Base-by-base conservation (phyloP, 2,113 vertebrate species). In the Corythoichthys haematopterus region DNA sequence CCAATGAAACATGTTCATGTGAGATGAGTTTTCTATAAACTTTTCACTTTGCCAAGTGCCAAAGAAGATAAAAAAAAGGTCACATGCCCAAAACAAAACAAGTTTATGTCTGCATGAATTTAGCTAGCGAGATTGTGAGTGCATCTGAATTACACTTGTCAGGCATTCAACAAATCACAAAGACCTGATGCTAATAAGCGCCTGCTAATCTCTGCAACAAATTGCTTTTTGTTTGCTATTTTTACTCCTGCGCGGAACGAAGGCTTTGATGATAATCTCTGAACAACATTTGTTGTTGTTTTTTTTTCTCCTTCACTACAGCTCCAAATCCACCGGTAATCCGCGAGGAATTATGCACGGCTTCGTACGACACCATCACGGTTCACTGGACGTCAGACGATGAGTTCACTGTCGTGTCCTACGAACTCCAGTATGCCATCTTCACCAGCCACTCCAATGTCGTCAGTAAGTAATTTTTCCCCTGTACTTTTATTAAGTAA, bases 341-440 rank as follows among this genome's bases (percentile, higher is more conserved):
- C 87, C 92, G 96, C 43, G 95, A 96, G 90, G 96, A 98, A 82
- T 92, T 99, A 66, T 98, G 96, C 69, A 99, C 96, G 1, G 97
- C 97, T 56, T 99, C 97, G 1, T 95, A 96, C 46, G 97, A 99
- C 80, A 98, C 96, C 1, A 98, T 99, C 80, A 98, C 95, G 1
- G 97, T 97, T 62, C 96, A 98, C 85, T 99, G 97, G 97, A 97
- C 95, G 0, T 95, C 97, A 0, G 97, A 99, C 38, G 97, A 99
- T 55, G 97, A 98, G 79, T 99, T 99, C 87, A 94, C 94, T 2
- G 95, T 99, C 45, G 94, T 96, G 43, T 98, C 97, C 2, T 99
- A 99, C 0, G 97, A 99, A 82, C 92, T 99, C 28, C 97, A 98
- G 79, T 98, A 99, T 60, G 94, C 96, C 76, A 98, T 99, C 83